These are phyloP conservation scores for Lasioglossum oenotherae DNA, from an alignment of 2,888 invertebrate species.

Conservation along the genomic window DNA sequence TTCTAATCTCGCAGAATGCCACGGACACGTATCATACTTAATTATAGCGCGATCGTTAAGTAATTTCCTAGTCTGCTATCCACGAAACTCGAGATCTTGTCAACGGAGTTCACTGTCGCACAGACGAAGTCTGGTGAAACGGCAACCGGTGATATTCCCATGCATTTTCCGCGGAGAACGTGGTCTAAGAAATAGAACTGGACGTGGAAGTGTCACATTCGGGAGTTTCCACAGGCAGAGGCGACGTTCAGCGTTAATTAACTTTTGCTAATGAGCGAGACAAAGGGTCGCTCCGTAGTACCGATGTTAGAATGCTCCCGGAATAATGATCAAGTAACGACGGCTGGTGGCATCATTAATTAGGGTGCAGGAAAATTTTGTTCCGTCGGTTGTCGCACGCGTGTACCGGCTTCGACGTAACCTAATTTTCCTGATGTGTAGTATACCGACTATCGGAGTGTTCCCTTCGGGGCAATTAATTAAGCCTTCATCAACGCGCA, in stretches of 20 bases:
- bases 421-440: constrained; percentile 12
- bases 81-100: neutral
- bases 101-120: neutral
- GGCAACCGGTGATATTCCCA: constrained; percentile 16
- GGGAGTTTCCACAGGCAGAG: constrained; percentile 24
- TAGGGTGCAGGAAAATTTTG: constrained; percentile 26
- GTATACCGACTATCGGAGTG: constrained; percentile 18
- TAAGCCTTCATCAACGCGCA: neutral
- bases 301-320: constrained; percentile 27
- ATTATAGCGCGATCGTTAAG: constrained; percentile 68
- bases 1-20: constrained; percentile 46
- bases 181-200: neutral
- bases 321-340: constrained; percentile 46
- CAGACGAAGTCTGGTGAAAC: neutral
- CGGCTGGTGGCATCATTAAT: constrained; percentile 45
- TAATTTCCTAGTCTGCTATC: neutral
- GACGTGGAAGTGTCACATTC: constrained; percentile 13
- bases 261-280: constrained; percentile 61
- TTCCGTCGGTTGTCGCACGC: constrained; percentile 12
- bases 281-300: constrained; percentile 28
- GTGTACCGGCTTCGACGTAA: constrained; percentile 8
- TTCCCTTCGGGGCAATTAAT: constrained; percentile 25
- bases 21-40: constrained; percentile 56
- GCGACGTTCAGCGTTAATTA: constrained; percentile 58
- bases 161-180: neutral